Percentiles rank a stretch among this genome's conserved stretches.
Evolutionary conservation across 37 sponge, comb jelly and placozoan genomes (phyloP).

Genomic region (Spongilla lacustris): DNA sequence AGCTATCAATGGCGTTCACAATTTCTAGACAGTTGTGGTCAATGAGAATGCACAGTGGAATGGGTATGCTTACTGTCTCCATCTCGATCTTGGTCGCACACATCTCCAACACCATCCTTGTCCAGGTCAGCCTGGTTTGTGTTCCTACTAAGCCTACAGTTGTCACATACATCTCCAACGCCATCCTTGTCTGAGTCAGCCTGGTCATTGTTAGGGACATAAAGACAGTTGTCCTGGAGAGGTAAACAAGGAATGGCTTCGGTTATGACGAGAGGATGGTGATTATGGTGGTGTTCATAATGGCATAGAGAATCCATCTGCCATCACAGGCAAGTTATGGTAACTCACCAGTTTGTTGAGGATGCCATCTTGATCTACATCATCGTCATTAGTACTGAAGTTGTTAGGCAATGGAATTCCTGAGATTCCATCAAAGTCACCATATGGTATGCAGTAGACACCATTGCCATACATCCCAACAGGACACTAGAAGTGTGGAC

Average conservation of each 20-base stretch:
- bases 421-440: slow-evolving; percentile 33
- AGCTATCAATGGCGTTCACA: slow-evolving; percentile 77
- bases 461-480: slow-evolving; percentile 18
- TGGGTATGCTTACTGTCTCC: slow-evolving; percentile 57
- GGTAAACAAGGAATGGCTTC: neutral
- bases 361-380: slow-evolving; percentile 37
- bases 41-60: neutral
- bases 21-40: slow-evolving; percentile 1
- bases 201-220: slow-evolving; percentile 54
- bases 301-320: too few relatives aligned
- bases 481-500: neutral
- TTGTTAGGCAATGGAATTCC: slow-evolving; percentile 55
- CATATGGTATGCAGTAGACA: neutral
- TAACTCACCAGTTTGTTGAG: neutral
- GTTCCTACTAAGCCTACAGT: slow-evolving; percentile 71
- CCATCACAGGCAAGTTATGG: too few relatives aligned
- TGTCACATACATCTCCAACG: slow-evolving; percentile 85
- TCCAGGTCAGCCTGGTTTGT: slow-evolving; percentile 74
- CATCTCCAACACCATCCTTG: slow-evolving; percentile 74
- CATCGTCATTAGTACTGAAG: slow-evolving; percentile 21
- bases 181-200: slow-evolving; percentile 78
- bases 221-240: slow-evolving; percentile 74
- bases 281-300: neutral
- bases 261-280: neutral
- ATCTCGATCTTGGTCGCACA: slow-evolving; percentile 84